Evolutionary conservation across 2,888 invertebrate genomes (phyloP).

Genomic region (Drosophila setosimentum): DNA sequence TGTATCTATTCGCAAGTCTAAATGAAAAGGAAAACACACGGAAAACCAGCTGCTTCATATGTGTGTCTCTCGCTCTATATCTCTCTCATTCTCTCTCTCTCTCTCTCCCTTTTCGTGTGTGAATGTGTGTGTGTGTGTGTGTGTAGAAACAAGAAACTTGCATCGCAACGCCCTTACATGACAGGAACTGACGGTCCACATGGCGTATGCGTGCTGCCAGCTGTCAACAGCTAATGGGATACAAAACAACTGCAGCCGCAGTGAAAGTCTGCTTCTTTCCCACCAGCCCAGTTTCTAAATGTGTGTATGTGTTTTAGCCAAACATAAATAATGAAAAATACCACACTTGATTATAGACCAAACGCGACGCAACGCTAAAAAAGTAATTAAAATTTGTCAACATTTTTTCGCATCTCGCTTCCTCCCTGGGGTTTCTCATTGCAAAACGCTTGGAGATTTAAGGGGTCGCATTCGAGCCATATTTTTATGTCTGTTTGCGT

Average conservation of each 20-base stretch:
- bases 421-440: conserved; percentile 5
- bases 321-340: conserved; percentile 73
- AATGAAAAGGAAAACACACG: conserved; percentile 35
- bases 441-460: conserved; percentile 29
- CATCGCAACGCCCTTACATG: conserved; percentile 67
- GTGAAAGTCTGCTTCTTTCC: conserved; percentile 23
- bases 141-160: conserved; percentile 18
- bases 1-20: conserved; percentile 34
- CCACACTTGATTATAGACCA: conserved; percentile 70
- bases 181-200: conserved; percentile 78
- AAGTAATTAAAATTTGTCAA: conserved; percentile 78
- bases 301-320: conserved; percentile 33
- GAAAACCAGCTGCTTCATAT: conserved; percentile 16
- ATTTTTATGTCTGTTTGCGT: not conserved
- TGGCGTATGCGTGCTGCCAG: conserved; percentile 72
- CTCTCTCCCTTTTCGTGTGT: not conserved
- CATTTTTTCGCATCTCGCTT: conserved; percentile 43
- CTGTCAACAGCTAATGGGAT: conserved; percentile 57
- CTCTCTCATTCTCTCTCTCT: not conserved
- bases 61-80: not conserved
- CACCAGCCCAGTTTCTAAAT: not conserved
- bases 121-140: conserved; percentile 1
- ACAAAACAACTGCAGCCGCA: conserved; percentile 53
- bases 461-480: conserved; percentile 32
- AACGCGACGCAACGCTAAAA: conserved; percentile 55